Evolutionary conservation across 2,888 invertebrate genomes (phyloP).

Genomic region (Strigamia crassipes): DNA sequence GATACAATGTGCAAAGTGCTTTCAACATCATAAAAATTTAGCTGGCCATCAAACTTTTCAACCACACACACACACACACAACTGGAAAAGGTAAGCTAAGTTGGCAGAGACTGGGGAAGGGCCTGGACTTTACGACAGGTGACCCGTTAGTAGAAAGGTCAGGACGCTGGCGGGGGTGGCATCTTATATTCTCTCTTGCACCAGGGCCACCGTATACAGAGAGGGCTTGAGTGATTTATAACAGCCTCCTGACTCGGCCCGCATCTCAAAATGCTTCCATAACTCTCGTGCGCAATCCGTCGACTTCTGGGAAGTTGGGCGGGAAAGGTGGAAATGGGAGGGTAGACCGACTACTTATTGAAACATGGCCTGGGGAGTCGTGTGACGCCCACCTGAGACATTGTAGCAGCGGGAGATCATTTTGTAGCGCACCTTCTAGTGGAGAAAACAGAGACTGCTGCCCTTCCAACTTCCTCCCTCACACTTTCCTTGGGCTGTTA

Average conservation of each 20-base stretch:
- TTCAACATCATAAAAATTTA: constrained; percentile 21
- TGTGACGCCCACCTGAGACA: constrained; percentile 17
- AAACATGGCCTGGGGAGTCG: constrained; percentile 21
- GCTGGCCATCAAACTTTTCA: constrained; percentile 21
- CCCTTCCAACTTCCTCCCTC: constrained; percentile 16
- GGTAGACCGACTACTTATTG: constrained; percentile 15
- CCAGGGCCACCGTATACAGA: constrained; percentile 16
- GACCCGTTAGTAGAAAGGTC: constrained; percentile 6
- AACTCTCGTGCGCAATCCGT: constrained; percentile 11
- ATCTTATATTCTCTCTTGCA: constrained; percentile 16
- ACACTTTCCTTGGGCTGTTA: constrained; percentile 21
- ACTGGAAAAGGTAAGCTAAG: constrained; percentile 21
- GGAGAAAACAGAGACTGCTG: constrained; percentile 21
- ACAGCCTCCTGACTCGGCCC: constrained; percentile 16
- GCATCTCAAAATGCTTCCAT: constrained; percentile 21
- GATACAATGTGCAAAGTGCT: constrained; percentile 21
- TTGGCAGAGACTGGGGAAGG: constrained; percentile 5
- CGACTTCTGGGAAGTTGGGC: constrained; percentile 21
- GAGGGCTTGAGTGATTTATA: constrained; percentile 13
- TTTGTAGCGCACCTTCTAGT: constrained; percentile 12
- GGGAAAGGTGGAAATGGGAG: constrained; percentile 15
- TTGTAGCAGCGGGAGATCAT: constrained; percentile 16
- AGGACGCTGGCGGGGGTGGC: constrained; percentile 21
- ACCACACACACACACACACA: background rate
- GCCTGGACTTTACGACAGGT: constrained; percentile 21